Evolutionary conservation across 1,140 invertebrate genomes (phyloP), one percentile per base, ranked within the genome.

Genomic region (Solenopsis fugax): DNA sequence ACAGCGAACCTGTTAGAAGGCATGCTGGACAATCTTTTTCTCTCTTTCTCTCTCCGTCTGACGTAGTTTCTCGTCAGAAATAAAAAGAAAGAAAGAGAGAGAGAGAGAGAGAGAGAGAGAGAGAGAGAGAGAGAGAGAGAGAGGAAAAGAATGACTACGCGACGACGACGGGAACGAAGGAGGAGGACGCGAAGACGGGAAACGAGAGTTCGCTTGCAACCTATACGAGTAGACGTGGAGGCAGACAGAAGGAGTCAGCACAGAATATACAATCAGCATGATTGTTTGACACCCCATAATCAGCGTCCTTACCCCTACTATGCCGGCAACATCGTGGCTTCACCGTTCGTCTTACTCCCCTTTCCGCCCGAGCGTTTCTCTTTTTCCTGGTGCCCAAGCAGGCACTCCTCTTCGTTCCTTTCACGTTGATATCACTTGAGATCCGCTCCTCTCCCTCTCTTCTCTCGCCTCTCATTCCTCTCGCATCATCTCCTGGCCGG

Each of bases 211-310:
- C 45, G 21, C 58, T 60, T 81, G 60, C 29, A 45, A 48, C 64
- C 58, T 85, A 54, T 34, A 48, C 80, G 80, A 73, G 85, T 85
- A 91, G 91, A 92, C 88, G 81, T 78, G 86, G 64, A 90, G 88
- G 89, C 88, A 93, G 92, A 94, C 93, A 92, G 93, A 93, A 93
- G 90, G 91, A 93, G 90, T 92, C 90, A 92, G 93, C 91, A 89
- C 92, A 92, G 94, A 94, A 95, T 95, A 93, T 95, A 95, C 95
- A 95, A 95, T 95, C 95, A 95, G 93, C 93, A 92, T 95, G 95
- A 95, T 95, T 95, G 94, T 95, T 95, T 95, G 94, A 95, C 94
- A 95, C 95, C 95, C 95, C 95, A 95, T 95, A 95, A 95, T 95
- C 94, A 95, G 92, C 92, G 91, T 94, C 92, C 92, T 94, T 94